phyloP scores from a whole-genome alignment of 2,113 vertebrate species.

The Electrona antarctica region DNA sequence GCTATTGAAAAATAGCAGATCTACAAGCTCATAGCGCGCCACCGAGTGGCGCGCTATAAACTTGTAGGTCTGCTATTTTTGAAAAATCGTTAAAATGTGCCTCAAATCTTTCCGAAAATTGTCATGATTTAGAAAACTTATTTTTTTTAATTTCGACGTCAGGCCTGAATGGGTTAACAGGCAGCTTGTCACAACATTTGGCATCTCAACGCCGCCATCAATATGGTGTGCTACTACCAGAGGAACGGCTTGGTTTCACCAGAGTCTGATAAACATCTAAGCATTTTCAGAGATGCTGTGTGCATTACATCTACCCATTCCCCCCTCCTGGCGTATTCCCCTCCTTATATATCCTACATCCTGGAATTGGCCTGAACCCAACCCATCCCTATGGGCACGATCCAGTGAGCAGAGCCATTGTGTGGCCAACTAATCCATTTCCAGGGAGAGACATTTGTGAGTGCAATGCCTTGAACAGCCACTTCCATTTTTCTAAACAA shows the following conservation, averaged over 20 bases:
- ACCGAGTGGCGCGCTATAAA: no score
- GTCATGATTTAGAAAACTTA: no score
- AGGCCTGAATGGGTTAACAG: no score
- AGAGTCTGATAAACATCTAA: conserved; percentile 47
- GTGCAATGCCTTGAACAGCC: no score
- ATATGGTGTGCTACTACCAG: conserved; percentile 16
- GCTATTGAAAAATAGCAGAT: no score
- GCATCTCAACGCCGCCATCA: conserved; percentile 18
- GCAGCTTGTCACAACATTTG: conserved; percentile 16
- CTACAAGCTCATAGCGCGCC: no score
- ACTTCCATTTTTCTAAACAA: background rate
- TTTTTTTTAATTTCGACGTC: no score
- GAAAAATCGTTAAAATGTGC: no score
- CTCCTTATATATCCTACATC: conserved; percentile 45
- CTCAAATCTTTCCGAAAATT: no score
- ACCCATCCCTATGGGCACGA: conserved; percentile 26
- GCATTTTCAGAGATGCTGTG: conserved; percentile 46
- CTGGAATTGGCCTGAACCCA: conserved; percentile 24
- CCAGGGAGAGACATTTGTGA: conserved; percentile 22
- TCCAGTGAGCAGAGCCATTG: conserved; percentile 28
- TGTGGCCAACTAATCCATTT: conserved; percentile 10
- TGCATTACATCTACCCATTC: conserved; percentile 27
- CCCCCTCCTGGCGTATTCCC: conserved; percentile 26
- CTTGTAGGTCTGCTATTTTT: no score
- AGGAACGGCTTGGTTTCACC: conserved; percentile 29